phyloP scores from a whole-genome alignment of 2,113 vertebrate genomes.

The Misgurnus mizolepis region DNA sequence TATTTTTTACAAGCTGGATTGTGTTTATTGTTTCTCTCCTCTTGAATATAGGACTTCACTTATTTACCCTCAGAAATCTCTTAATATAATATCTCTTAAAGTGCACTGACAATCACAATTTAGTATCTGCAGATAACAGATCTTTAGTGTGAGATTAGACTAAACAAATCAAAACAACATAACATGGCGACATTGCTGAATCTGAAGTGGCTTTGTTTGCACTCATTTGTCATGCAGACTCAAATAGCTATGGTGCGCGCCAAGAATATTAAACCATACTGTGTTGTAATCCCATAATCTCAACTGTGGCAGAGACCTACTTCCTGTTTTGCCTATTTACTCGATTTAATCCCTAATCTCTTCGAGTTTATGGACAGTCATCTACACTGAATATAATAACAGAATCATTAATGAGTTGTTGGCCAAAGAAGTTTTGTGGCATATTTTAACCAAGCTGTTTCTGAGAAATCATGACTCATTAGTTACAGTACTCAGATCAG shows the following conservation, averaged over 20 bases:
- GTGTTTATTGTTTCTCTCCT: too few species aligned
- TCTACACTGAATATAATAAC: neutral
- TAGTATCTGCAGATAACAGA: neutral
- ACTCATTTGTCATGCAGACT: neutral
- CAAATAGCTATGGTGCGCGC: neutral
- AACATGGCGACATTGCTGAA: neutral
- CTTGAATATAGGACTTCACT: too few species aligned
- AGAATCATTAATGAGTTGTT: neutral
- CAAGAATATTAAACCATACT: constrained; percentile 49
- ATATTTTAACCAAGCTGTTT: neutral
- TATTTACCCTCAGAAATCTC: neutral
- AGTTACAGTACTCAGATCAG: neutral
- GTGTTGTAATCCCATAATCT: constrained; percentile 52
- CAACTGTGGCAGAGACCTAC: constrained; percentile 46
- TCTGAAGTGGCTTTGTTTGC: neutral
- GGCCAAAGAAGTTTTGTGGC: too few species aligned
- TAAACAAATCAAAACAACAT: constrained; percentile 9
- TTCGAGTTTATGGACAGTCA: neutral
- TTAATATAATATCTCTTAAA: neutral
- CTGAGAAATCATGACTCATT: neutral
- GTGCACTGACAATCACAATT: neutral
- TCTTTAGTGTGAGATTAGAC: constrained; percentile 12
- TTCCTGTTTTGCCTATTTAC: constrained; percentile 48
- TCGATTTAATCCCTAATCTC: constrained; percentile 46
- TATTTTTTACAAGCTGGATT: too few species aligned